Percentiles rank a stretch among this genome's conserved stretches.
phyloP scores from a whole-genome alignment of 2,797 vertebrate species.

The Poecilia wingei region DNA sequence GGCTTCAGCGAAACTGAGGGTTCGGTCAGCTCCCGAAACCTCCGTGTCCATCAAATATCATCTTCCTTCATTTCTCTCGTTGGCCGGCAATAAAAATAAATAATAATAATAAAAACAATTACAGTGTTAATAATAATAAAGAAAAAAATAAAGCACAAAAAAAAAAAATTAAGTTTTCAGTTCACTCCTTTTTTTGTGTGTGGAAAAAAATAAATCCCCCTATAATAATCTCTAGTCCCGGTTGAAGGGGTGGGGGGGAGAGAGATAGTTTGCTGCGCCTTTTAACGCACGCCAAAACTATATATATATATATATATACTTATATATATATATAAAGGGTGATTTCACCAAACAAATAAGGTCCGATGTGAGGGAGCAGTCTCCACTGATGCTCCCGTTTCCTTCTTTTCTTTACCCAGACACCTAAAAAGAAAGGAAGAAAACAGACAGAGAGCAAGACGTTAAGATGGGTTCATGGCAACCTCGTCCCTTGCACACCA shows the following conservation, averaged over 20 bases:
- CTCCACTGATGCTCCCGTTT: conserved; percentile 57
- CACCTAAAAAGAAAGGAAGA: conserved; percentile 69
- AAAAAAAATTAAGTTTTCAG: conserved; percentile 79
- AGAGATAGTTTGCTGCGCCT: conserved; percentile 64
- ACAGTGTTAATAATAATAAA: conserved; percentile 15
- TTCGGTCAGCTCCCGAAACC: conserved; percentile 71
- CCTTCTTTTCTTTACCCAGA: conserved; percentile 50
- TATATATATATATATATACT: not conserved
- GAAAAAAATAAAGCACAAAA: conserved; percentile 22
- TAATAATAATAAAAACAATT: conserved; percentile 10
- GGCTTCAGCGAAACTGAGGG: conserved; percentile 23
- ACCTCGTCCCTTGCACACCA: conserved; percentile 89
- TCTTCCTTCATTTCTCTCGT: conserved; percentile 74
- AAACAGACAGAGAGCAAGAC: conserved; percentile 73
- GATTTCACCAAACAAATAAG: conserved; percentile 75
- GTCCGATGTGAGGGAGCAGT: conserved; percentile 67
- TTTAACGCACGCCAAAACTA: conserved; percentile 69
- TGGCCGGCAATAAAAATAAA: conserved; percentile 31
- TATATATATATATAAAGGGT: conserved; percentile 42
- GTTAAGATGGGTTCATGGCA: conserved; percentile 89
- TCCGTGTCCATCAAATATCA: conserved; percentile 76
- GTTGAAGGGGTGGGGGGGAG: conserved; percentile 35
- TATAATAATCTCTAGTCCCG: conserved; percentile 59
- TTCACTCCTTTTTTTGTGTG: conserved; percentile 74
- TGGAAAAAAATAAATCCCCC: conserved; percentile 43